phyloP scores from a whole-genome alignment of 2,113 vertebrate species.

The Cheirogaleus medius region DNA sequence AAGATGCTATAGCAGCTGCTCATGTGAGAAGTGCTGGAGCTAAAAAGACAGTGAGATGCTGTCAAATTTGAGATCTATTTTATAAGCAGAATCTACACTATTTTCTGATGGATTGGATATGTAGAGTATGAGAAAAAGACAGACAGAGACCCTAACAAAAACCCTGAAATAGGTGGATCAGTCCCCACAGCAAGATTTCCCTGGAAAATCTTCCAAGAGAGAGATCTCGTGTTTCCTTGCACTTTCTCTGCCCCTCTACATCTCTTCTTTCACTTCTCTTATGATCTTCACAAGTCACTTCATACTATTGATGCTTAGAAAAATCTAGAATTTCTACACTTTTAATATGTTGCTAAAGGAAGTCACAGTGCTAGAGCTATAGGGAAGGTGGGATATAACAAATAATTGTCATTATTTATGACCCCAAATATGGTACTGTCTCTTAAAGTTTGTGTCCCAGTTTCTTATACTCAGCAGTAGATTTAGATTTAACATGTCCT shows the following conservation, averaged over 20 bases:
- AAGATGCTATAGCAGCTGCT: not conserved
- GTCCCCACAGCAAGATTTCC: not conserved
- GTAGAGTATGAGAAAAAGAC: not conserved
- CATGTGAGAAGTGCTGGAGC: not conserved
- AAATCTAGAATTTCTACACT: not conserved
- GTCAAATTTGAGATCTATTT: not conserved
- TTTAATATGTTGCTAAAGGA: not conserved
- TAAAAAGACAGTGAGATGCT: not conserved
- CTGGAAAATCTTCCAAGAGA: not conserved
- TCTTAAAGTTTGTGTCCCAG: not conserved
- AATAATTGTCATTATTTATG: not conserved
- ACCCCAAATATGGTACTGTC: not conserved
- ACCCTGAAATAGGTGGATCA: not conserved
- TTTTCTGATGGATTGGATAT: not conserved
- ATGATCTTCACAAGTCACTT: constrained; percentile 11
- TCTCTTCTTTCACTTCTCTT: not conserved
- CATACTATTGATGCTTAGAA: not conserved
- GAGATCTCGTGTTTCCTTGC: not conserved
- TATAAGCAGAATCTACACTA: not conserved
- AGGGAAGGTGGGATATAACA: not conserved
- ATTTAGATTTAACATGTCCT: not conserved
- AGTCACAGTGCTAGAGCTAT: not conserved
- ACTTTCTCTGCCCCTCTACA: not conserved
- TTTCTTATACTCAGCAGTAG: not conserved
- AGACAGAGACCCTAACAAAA: not conserved